These are phyloP conservation scores for Diceros bicornis DNA, from an alignment of 2,797 vertebrate genomes.

Conservation along the genomic window DNA sequence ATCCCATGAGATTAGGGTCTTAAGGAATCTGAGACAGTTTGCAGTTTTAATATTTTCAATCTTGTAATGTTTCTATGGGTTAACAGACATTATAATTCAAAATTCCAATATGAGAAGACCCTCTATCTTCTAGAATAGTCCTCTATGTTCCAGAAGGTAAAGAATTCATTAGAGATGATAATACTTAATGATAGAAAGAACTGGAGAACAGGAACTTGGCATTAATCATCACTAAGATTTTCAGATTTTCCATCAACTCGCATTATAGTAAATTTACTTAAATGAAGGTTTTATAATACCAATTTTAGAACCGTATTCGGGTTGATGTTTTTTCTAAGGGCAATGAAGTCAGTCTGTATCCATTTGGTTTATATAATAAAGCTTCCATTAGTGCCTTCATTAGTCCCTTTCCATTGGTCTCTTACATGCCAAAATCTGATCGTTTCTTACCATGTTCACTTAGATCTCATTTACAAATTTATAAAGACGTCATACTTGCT, in stretches of 20 bases:
- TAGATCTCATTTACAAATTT: not conserved
- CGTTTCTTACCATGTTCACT: not conserved
- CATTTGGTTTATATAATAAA: not conserved
- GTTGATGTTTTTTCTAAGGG: not conserved
- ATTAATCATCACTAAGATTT: not conserved
- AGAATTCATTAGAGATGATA: slow-evolving; percentile 21
- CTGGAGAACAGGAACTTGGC: not conserved
- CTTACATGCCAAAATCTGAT: not conserved
- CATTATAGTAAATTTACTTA: not conserved
- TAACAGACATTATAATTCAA: slow-evolving; percentile 2
- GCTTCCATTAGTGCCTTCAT: not conserved
- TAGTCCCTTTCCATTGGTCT: not conserved
- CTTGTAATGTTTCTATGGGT: not conserved
- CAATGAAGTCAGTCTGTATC: not conserved
- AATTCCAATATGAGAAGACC: not conserved
- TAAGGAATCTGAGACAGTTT: not conserved
- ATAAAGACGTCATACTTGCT: not conserved
- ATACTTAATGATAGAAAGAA: not conserved
- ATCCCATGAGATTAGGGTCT: not conserved
- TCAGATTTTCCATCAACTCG: not conserved
- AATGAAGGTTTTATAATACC: not conserved
- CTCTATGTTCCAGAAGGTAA: slow-evolving; percentile 1
- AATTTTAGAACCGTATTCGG: not conserved
- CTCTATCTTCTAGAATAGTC: not conserved
- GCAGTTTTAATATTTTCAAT: not conserved